Base-by-base conservation (phyloP, 2,797 vertebrate genomes). In the Aulostomus chinensis region DNA sequence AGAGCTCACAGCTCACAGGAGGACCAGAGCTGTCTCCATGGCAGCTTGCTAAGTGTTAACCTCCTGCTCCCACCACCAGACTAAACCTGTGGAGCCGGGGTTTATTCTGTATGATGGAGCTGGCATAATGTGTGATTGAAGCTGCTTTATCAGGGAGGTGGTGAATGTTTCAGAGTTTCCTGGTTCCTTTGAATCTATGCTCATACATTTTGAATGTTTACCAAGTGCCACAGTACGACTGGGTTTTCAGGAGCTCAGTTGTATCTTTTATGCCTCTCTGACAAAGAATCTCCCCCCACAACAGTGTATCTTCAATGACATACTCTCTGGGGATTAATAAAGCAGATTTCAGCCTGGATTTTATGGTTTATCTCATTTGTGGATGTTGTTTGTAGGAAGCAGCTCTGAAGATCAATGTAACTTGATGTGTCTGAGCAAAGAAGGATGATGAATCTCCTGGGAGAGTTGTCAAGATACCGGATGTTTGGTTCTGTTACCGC, bases 201-300 rank as follows among this genome's bases (percentile, higher is more conserved):
- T 82, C 67, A 58, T 67, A 29, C 61, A 58, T 76, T 72, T 63
- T 78, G 68, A 57, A 67, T 55, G 47, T 4, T 11, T 58, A 73
- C 68, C 65, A 70, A 66, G 24, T 40, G 25, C 34, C 41, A 26
- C 30, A 31, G 45, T 47, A 39, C 36, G 4, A 4, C 35, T 38
- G 25, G 50, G 40, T 53, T 37, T 39, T 36, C 35, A 43, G 49
- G 30, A 40, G 55, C 17, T 41, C 14, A 5, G 17, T 20, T 12
- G 25, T 35, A 39, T 70, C 45, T 58, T 59, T 64, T 68, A 40
- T 52, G 24, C 21, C 22, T 9, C 25, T 34, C 17, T 29, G 29
- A 36, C 21, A 53, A 37, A 72, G 21, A 50, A 50, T 48, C 17
- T 45, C 13, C 26, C 9, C 13, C 21, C 15, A 30, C 18, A 7